A percentile compares a stretch with the other conserved stretches of the same genome.
Conservation (phyloP, 2,888 invertebrate species). For the Periphyllus acericola region DNA sequence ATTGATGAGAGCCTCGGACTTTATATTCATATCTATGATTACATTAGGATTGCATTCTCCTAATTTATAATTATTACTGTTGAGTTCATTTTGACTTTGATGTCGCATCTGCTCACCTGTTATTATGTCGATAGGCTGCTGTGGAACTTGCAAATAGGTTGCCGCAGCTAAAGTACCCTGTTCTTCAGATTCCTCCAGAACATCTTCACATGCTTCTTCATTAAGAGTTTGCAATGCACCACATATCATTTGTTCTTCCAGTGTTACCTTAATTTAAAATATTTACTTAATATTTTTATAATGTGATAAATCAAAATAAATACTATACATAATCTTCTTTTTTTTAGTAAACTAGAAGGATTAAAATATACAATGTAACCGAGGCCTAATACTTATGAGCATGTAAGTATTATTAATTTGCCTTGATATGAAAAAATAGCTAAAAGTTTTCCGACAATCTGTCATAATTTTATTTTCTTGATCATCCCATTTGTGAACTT, state of each 20-base stretch:
- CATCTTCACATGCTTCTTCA: conserved; percentile 93
- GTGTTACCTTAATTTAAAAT: conserved; percentile 77
- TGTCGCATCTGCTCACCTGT: conserved; percentile 52
- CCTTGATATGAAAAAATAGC: no score
- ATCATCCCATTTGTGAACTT: no score
- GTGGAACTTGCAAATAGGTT: conserved; percentile 59
- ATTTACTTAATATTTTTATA: conserved; percentile 20
- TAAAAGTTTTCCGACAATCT: no score
- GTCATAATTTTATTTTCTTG: no score
- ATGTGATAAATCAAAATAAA: background rate
- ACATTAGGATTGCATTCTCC: conserved; percentile 40
- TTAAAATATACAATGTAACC: no score
- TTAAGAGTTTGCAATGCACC: conserved; percentile 91
- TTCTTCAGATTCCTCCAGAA: conserved; percentile 74
- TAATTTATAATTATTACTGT: conserved; percentile 49
- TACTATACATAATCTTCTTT: background rate
- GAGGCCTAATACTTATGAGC: no score
- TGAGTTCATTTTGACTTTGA: conserved; percentile 53
- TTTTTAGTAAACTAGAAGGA: no score
- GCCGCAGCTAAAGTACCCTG: conserved; percentile 65
- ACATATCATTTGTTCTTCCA: conserved; percentile 95
- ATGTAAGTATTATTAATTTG: no score
- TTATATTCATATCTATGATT: conserved; percentile 36
- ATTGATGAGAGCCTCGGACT: background rate
- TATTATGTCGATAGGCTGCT: conserved; percentile 55